Evolutionary conservation across 2,113 vertebrate genomes (phyloP).

Genomic region (Crypturellus undulatus): DNA sequence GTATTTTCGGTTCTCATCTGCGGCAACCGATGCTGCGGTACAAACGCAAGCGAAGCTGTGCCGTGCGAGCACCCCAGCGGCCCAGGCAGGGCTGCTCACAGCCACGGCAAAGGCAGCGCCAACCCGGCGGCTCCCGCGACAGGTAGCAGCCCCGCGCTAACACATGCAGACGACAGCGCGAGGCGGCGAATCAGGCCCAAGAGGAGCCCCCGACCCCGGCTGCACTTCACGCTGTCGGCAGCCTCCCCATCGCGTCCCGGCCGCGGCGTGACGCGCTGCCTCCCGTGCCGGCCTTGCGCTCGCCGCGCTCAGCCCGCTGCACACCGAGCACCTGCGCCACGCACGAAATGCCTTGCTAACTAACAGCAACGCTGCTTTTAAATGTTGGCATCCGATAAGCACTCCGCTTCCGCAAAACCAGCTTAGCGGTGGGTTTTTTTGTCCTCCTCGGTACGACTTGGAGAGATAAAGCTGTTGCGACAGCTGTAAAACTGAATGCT

Average conservation of each 20-base stretch:
- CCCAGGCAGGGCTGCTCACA: not conserved
- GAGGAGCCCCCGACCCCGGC: no score
- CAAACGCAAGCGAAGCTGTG: no score
- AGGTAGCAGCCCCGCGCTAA: not conserved
- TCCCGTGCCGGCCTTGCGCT: no score
- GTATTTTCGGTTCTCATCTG: not conserved
- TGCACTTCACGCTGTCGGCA: no score
- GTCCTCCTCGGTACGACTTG: not conserved
- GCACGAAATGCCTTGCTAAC: not conserved
- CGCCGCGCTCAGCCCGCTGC: no score
- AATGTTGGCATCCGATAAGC: not conserved
- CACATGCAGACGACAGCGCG: not conserved
- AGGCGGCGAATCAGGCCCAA: no score
- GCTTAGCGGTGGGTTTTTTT: not conserved
- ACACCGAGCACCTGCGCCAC: not conserved
- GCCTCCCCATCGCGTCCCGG: no score
- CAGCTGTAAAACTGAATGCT: not conserved
- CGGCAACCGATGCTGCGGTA: not conserved
- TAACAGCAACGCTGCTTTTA: not conserved
- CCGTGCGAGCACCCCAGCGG: not conserved
- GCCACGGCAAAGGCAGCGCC: rapidly evolving
- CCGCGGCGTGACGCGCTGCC: no score
- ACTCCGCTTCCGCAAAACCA: not conserved
- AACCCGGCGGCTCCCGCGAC: not conserved
- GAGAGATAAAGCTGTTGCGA: not conserved